phyloP scores from a whole-genome alignment of 2,888 invertebrate species.

The Meta bourneti region DNA sequence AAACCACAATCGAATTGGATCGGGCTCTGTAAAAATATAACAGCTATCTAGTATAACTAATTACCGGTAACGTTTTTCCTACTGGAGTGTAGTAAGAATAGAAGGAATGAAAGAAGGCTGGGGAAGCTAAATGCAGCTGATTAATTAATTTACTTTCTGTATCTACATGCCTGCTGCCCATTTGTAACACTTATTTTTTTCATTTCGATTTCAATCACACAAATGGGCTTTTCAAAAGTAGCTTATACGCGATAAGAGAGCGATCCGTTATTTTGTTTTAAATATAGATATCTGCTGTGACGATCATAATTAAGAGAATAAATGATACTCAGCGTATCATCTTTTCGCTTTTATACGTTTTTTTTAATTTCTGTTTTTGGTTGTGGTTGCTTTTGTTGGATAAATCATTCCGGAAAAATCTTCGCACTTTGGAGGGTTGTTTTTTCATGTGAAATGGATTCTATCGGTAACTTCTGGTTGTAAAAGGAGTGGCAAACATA shows the following conservation, averaged over 20 bases:
- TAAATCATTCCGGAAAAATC: neutral
- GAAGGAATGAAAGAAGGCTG: neutral
- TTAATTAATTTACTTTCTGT: conserved; percentile 63
- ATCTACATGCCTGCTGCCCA: conserved; percentile 1
- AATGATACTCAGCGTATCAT: conserved; percentile 11
- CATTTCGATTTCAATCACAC: conserved; percentile 33
- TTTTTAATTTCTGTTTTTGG: neutral
- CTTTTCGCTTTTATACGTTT: neutral
- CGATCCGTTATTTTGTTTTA: conserved; percentile 31
- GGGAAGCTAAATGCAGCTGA: conserved; percentile 37
- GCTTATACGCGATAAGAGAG: conserved; percentile 22
- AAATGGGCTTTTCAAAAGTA: conserved; percentile 55
- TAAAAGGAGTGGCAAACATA: neutral
- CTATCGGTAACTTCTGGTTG: too few relatives aligned
- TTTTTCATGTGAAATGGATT: too few relatives aligned
- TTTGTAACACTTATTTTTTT: conserved; percentile 17
- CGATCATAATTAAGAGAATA: conserved; percentile 38
- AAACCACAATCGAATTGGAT: conserved; percentile 47
- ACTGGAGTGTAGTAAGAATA: conserved; percentile 1
- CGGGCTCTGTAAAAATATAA: conserved; percentile 28
- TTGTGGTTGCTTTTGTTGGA: neutral
- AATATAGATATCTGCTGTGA: conserved; percentile 25
- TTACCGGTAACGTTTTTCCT: conserved; percentile 24
- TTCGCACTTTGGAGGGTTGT: too few relatives aligned
- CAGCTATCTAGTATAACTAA: conserved; percentile 50